phyloP scores from a whole-genome alignment of 2,888 invertebrate genomes.

The Ichneumoninae sp. region DNA sequence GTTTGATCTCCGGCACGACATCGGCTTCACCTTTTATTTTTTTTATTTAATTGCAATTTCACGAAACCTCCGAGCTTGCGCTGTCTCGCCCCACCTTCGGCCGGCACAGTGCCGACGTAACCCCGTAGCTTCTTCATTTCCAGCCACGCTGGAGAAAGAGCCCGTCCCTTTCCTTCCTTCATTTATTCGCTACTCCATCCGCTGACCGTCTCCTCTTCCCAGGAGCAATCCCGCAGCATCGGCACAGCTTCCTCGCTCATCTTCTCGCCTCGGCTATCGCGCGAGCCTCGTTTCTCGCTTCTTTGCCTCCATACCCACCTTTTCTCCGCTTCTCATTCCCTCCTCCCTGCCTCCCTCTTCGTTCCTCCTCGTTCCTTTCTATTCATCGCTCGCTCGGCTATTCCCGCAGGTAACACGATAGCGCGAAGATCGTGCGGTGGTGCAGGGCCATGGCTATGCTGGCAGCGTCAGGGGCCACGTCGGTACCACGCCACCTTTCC shows the following conservation, averaged over 20 bases:
- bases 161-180: neutral
- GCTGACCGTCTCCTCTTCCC: conserved; percentile 1
- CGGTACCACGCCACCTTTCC: conserved; percentile 57
- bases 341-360: conserved; percentile 47
- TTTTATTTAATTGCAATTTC: neutral
- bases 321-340: conserved; percentile 52
- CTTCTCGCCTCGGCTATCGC: conserved; percentile 39
- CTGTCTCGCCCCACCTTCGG: neutral
- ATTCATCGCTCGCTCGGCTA: conserved; percentile 61
- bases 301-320: conserved; percentile 18
- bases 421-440: conserved; percentile 64
- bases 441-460: conserved; percentile 32
- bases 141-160: neutral
- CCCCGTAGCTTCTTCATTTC: neutral
- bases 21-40: too few species aligned
- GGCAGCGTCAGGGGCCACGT: conserved; percentile 58
- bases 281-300: conserved; percentile 9
- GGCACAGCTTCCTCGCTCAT: conserved; percentile 46
- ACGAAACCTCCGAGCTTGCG: neutral
- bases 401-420: conserved; percentile 64
- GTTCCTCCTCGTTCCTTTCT: conserved; percentile 42
- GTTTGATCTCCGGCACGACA: too few species aligned
- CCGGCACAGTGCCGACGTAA: neutral
- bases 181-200: conserved; percentile 2
- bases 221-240: conserved; percentile 11